Percentiles rank a stretch among this genome's conserved stretches.
Evolutionary conservation across 2,888 invertebrate species (phyloP).

Genomic region (Dolichopus griseipennis): DNA sequence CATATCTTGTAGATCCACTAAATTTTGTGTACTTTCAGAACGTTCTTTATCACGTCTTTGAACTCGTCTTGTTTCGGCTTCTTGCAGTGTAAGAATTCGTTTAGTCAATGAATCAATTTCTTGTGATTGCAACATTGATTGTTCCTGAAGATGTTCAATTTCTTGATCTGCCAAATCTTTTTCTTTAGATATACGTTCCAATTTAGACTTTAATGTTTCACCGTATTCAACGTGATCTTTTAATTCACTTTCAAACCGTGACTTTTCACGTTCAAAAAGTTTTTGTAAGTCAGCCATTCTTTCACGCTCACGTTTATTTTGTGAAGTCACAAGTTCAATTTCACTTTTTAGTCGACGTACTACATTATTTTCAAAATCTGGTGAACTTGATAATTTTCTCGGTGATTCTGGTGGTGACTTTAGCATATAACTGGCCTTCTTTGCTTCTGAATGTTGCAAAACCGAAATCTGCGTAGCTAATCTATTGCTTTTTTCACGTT

Average conservation of each 20-base stretch:
- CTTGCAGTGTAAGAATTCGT: constrained; percentile 41
- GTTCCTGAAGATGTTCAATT: constrained; percentile 38
- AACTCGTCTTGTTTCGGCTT: constrained; percentile 37
- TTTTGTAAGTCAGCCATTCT: constrained; percentile 45
- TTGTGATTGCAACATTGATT: constrained; percentile 35
- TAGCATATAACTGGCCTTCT: constrained; percentile 32
- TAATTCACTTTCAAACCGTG: constrained; percentile 41
- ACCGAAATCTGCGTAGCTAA: constrained; percentile 43
- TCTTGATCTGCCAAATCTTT: constrained; percentile 37
- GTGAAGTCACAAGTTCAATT: constrained; percentile 45
- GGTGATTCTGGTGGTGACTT: constrained; percentile 42
- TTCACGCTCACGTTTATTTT: constrained; percentile 47
- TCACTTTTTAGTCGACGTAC: constrained; percentile 47
- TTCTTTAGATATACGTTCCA: constrained; percentile 39
- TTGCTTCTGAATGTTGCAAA: constrained; percentile 38
- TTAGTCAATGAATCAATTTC: constrained; percentile 47
- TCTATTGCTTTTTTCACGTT: constrained; percentile 46
- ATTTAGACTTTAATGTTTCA: constrained; percentile 40
- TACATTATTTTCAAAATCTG: constrained; percentile 44
- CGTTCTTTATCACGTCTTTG: constrained; percentile 37
- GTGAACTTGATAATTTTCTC: constrained; percentile 33
- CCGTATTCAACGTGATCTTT: constrained; percentile 41
- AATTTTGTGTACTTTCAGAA: constrained; percentile 34
- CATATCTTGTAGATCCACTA: constrained; percentile 36
- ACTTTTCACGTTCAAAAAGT: constrained; percentile 41